A percentile compares a stretch with the other conserved stretches of the same genome.
These are phyloP conservation scores for Tetragonula carbonaria DNA, from an alignment of 2,888 invertebrate genomes.

Conservation along the genomic window DNA sequence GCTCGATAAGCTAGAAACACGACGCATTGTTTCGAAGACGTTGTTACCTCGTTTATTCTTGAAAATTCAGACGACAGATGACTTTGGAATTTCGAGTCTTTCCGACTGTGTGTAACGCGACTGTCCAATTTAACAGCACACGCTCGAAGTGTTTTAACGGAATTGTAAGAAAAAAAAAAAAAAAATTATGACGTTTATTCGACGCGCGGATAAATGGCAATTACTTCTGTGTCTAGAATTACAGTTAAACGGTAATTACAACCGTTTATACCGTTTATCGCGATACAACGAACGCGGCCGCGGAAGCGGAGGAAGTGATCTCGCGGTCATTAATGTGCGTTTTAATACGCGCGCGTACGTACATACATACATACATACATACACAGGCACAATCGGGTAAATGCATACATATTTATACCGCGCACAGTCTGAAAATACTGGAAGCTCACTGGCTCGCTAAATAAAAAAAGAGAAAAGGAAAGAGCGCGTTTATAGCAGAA, in stretches of 20 bases:
- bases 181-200: slow-evolving; percentile 1
- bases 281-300: slow-evolving; percentile 2
- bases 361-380: background rate
- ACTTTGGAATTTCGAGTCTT: background rate
- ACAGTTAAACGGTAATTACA: slow-evolving; percentile 49
- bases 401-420: slow-evolving; percentile 47
- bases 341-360: background rate
- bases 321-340: slow-evolving; percentile 18
- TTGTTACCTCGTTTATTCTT: background rate
- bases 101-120: background rate
- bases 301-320: slow-evolving; percentile 29
- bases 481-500: background rate
- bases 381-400: background rate
- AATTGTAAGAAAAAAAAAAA: slow-evolving; percentile 15
- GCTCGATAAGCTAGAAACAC: background rate
- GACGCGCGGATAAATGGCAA: slow-evolving; percentile 26
- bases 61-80: background rate
- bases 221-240: slow-evolving; percentile 15
- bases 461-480: background rate
- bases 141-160: slow-evolving; percentile 11
- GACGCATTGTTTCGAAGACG: background rate
- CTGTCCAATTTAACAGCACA: background rate
- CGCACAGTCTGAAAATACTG: slow-evolving; percentile 21
- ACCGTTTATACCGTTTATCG: slow-evolving; percentile 23
- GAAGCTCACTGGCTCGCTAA: slow-evolving; percentile 13